phyloP scores from a whole-genome alignment of 1,140 invertebrate genomes.

The Aleiodes sp. region DNA sequence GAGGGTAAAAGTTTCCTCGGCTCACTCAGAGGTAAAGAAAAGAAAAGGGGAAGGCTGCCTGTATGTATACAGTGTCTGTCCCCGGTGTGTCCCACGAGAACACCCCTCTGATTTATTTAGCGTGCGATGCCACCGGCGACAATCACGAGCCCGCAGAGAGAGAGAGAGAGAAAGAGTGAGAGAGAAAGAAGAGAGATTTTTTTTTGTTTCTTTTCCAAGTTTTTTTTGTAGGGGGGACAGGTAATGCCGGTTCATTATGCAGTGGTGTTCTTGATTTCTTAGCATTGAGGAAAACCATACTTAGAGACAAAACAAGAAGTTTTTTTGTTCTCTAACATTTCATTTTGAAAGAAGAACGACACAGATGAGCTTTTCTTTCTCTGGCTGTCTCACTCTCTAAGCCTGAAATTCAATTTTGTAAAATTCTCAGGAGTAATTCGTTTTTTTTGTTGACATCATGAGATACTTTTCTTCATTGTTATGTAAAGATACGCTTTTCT shows the following conservation, averaged over 20 bases:
- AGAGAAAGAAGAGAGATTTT: neutral
- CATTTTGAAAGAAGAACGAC: neutral
- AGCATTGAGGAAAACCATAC: neutral
- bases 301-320: too few relatives aligned
- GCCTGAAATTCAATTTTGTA: too few relatives aligned
- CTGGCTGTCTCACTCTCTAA: too few relatives aligned
- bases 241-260: neutral
- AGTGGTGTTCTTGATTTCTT: neutral
- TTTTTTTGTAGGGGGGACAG: neutral
- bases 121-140: slow-evolving; percentile 14
- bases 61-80: slow-evolving; percentile 14
- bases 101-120: slow-evolving; percentile 16
- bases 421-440: too few relatives aligned
- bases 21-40: neutral
- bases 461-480: too few relatives aligned
- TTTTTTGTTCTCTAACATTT: too few relatives aligned
- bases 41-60: neutral
- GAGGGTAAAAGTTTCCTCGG: neutral
- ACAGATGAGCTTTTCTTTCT: too few relatives aligned
- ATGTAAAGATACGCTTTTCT: too few relatives aligned
- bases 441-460: too few relatives aligned
- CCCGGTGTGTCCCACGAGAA: slow-evolving; percentile 12
- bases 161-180: neutral
- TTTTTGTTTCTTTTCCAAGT: neutral
- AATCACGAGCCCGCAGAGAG: slow-evolving; percentile 8